Conservation (phyloP, 2,888 invertebrate genomes). For the Acheta domesticus region DNA sequence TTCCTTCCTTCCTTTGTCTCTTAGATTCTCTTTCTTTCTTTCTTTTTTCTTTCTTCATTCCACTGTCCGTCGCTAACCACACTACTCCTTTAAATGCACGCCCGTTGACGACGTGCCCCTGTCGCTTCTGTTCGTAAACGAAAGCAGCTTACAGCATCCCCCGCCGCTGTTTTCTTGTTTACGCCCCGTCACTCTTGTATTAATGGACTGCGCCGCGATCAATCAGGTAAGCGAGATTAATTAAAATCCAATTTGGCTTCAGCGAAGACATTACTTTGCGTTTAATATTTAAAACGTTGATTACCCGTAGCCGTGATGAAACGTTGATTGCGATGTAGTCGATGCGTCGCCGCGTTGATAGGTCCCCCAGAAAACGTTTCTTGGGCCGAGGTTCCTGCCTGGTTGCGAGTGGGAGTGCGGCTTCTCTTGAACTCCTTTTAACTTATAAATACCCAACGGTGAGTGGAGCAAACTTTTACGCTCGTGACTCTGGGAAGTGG, state of each 20-base stretch:
- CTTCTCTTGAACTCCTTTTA: no score
- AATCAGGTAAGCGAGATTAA: conserved; percentile 6
- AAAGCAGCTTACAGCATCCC: not conserved
- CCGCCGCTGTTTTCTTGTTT: not conserved
- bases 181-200: not conserved
- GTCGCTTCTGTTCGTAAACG: no score
- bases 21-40: not conserved
- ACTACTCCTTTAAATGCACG: not conserved
- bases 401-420: no score
- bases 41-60: not conserved
- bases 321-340: not conserved
- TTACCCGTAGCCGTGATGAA: not conserved
- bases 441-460: no score
- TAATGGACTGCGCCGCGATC: not conserved
- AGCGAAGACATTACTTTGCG: conserved; percentile 6
- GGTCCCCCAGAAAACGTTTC: not conserved
- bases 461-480: no score
- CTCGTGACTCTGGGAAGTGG: no score
- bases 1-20: no score
- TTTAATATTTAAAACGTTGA: conserved; percentile 7
- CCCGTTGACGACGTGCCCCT: no score
- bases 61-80: not conserved
- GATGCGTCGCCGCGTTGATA: not conserved
- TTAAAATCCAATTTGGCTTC: not conserved
- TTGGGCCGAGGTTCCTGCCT: no score